A percentile compares a stretch with the other conserved stretches of the same genome.
Conservation (phyloP, 1,140 invertebrate species). For the Euglossa dilemma region DNA sequence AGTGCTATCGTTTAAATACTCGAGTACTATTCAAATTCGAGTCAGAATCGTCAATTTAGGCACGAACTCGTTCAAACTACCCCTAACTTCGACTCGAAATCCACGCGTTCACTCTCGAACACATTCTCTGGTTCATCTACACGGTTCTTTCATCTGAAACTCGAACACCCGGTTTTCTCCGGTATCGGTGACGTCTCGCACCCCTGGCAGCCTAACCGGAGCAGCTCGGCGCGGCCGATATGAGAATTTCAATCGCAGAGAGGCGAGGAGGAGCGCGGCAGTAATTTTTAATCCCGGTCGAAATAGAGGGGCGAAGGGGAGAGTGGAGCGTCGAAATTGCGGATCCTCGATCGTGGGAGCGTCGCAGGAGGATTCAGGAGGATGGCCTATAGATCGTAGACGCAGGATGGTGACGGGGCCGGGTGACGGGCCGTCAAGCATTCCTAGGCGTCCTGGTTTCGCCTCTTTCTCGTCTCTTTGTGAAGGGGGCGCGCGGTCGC, state of each 20-base stretch:
- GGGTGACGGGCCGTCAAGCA: conserved; percentile 48
- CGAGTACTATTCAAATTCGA: too few species aligned
- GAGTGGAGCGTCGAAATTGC: conserved; percentile 32
- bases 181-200: neutral
- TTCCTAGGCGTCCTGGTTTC: conserved; percentile 45
- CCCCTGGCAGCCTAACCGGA: neutral
- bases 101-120: too few species aligned
- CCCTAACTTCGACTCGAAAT: too few species aligned
- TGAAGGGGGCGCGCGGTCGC: conserved; percentile 57
- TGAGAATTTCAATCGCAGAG: conserved; percentile 10
- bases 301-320: neutral
- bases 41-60: too few species aligned
- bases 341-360: conserved; percentile 48
- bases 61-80: too few species aligned
- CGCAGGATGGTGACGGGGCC: conserved; percentile 1
- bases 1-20: too few species aligned
- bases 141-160: too few species aligned
- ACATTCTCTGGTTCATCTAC: too few species aligned
- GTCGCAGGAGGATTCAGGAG: conserved; percentile 14
- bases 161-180: too few species aligned
- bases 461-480: conserved; percentile 56
- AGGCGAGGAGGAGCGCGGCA: neutral
- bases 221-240: neutral
- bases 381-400: conserved; percentile 28
- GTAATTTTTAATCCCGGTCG: conserved; percentile 35